phyloP scores from a whole-genome alignment of 2,113 vertebrate genomes.

The Sturnus vulgaris region DNA sequence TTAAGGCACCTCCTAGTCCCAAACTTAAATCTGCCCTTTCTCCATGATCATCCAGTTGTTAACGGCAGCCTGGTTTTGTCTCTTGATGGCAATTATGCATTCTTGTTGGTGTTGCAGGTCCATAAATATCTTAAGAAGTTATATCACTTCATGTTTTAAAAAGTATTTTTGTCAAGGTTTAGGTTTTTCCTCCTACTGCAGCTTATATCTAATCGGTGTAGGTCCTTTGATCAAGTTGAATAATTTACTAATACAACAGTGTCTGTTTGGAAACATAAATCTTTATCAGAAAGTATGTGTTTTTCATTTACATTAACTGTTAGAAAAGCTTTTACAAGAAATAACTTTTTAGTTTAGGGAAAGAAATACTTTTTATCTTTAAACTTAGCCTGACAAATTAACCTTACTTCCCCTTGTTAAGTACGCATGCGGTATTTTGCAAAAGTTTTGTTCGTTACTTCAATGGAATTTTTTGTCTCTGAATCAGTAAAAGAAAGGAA shows the following conservation, averaged over 20 bases:
- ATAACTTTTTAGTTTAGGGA: background rate
- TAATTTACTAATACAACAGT: background rate
- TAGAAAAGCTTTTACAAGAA: background rate
- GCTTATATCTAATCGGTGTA: background rate
- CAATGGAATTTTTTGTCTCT: background rate
- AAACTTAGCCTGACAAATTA: background rate
- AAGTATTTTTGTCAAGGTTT: background rate
- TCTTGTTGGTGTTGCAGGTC: background rate
- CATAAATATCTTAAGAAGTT: background rate
- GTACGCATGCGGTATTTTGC: fast-evolving
- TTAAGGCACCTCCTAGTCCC: background rate
- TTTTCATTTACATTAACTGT: background rate
- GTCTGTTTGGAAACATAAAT: background rate
- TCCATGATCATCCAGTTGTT: background rate
- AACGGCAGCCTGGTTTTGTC: background rate
- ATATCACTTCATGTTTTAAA: background rate
- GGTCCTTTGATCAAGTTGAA: background rate
- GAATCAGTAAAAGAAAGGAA: background rate
- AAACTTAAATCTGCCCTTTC: background rate
- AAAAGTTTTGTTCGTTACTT: conserved; percentile 8
- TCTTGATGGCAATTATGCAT: fast-evolving
- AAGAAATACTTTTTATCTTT: background rate
- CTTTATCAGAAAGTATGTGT: background rate
- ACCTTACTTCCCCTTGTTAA: background rate
- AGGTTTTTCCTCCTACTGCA: background rate